phyloP scores from a whole-genome alignment of 1,140 invertebrate genomes.

The Anthonomus grandis region DNA sequence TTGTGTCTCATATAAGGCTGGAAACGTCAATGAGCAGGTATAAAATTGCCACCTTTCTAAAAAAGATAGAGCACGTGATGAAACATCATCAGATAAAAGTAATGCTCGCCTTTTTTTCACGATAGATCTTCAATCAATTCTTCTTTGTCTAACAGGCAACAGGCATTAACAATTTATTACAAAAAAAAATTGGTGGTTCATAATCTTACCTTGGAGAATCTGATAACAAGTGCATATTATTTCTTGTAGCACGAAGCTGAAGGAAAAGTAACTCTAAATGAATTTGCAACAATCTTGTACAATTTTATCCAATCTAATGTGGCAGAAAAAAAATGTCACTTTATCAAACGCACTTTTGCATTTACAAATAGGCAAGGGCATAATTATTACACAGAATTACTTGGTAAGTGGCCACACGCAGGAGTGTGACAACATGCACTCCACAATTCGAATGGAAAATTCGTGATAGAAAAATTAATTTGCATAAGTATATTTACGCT shows the following conservation, averaged over 20 bases:
- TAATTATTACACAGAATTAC: conserved; percentile 8
- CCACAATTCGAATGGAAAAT: background rate
- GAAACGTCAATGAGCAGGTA: background rate
- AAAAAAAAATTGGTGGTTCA: too few relatives aligned
- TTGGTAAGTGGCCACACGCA: too few relatives aligned
- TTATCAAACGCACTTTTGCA: background rate
- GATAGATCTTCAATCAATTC: background rate
- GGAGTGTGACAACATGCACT: conserved; percentile 3
- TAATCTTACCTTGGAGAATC: conserved; percentile 2
- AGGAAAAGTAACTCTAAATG: too few relatives aligned
- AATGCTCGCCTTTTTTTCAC: background rate
- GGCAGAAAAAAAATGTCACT: too few relatives aligned
- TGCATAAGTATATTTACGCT: conserved; percentile 1
- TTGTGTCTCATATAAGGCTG: background rate
- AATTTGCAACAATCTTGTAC: too few relatives aligned
- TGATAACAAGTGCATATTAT: too few relatives aligned
- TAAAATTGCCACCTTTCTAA: background rate
- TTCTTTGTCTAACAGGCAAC: background rate
- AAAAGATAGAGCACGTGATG: conserved; percentile 2
- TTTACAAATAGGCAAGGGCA: background rate
- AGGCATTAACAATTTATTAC: conserved; percentile 1
- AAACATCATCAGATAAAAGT: conserved; percentile 1
- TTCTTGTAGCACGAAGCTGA: too few relatives aligned
- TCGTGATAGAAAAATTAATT: background rate
- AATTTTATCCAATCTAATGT: too few relatives aligned